Percentiles rank a stretch among this genome's conserved stretches.
Evolutionary conservation across 2,113 vertebrate genomes (phyloP).

Genomic region (Macrotis lagotis): DNA sequence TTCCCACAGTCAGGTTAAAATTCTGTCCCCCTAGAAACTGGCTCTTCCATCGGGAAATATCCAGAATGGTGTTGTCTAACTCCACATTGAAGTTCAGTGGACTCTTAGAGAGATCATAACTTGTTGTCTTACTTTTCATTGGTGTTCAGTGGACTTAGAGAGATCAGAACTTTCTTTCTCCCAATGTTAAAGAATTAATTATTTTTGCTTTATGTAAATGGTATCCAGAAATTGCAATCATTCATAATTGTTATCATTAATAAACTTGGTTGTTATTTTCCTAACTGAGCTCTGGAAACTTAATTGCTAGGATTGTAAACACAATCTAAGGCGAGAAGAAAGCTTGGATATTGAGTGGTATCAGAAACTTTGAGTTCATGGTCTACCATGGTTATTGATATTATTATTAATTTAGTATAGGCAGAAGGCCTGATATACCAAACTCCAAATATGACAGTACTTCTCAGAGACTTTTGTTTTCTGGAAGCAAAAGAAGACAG

Average conservation of each 20-base stretch:
- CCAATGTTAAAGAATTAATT: constrained; percentile 47
- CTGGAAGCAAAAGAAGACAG: not conserved
- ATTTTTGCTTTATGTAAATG: constrained; percentile 64
- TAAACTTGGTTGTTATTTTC: constrained; percentile 64
- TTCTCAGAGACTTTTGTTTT: not conserved
- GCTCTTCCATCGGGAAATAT: not conserved
- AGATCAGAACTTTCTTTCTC: not conserved
- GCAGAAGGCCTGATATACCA: constrained; percentile 11
- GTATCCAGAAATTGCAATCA: constrained; percentile 48
- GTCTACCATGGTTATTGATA: constrained; percentile 37
- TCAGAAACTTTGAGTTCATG: constrained; percentile 38
- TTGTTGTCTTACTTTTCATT: not conserved
- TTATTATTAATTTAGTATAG: constrained; percentile 41
- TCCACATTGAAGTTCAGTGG: not conserved
- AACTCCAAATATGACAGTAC: not conserved
- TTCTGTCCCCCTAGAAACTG: not conserved
- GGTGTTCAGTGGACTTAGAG: not conserved
- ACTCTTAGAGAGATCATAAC: constrained; percentile 40
- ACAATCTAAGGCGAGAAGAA: constrained; percentile 10
- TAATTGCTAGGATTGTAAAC: constrained; percentile 60
- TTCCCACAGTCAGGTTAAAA: not conserved
- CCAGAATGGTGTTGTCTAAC: not conserved
- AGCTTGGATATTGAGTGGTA: constrained; percentile 32
- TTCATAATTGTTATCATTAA: constrained; percentile 63
- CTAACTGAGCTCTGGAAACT: constrained; percentile 54